phyloP scores from a whole-genome alignment of 1,140 invertebrate genomes.

The Magallana ariakensis region DNA sequence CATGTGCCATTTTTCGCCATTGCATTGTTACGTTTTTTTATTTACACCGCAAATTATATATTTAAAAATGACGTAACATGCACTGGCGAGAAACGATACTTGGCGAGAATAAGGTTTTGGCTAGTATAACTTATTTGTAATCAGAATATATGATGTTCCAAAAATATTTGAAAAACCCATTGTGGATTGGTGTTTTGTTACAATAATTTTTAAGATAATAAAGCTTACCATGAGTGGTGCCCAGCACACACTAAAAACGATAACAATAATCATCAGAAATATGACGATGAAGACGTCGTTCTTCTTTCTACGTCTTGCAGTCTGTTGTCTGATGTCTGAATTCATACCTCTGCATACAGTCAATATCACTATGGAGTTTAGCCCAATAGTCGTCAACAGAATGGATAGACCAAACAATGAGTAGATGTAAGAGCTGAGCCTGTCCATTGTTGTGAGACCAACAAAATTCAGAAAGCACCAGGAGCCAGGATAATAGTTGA shows the following conservation, averaged over 20 bases:
- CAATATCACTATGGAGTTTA: conserved; percentile 44
- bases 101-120: too few relatives aligned
- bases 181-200: too few relatives aligned
- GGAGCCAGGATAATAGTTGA: conserved; percentile 75
- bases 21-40: too few relatives aligned
- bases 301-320: neutral
- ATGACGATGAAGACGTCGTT: conserved; percentile 44
- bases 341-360: conserved; percentile 22
- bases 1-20: too few relatives aligned
- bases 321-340: neutral
- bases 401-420: conserved; percentile 68
- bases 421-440: conserved; percentile 71
- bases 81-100: too few relatives aligned
- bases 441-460: conserved; percentile 52
- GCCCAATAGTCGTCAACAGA: conserved; percentile 68
- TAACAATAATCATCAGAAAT: conserved; percentile 41
- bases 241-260: conserved; percentile 50
- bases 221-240: conserved; percentile 50
- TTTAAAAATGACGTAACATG: too few relatives aligned
- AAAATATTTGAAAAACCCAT: too few relatives aligned
- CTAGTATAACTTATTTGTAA: too few relatives aligned
- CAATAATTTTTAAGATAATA: too few relatives aligned
- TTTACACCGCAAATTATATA: too few relatives aligned
- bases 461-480: conserved; percentile 79
- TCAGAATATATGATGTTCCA: too few relatives aligned